phyloP scores from a whole-genome alignment of 2,797 vertebrate genomes.

The Anguilla megastoma region DNA sequence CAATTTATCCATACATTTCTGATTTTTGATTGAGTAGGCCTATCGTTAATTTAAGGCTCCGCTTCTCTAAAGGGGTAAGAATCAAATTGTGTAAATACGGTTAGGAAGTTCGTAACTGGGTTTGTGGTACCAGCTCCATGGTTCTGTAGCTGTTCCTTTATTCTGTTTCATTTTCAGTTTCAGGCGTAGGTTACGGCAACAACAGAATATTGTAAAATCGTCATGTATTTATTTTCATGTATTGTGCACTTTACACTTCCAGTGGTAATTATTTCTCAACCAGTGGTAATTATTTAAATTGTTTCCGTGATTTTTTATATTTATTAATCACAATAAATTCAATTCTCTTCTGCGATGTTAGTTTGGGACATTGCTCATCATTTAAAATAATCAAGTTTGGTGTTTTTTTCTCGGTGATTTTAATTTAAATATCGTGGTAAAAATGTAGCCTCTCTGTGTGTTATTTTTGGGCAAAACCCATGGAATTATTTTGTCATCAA shows the following conservation, averaged over 20 bases:
- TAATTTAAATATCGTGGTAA: background rate
- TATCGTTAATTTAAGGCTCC: slow-evolving; percentile 49
- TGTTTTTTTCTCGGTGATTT: background rate
- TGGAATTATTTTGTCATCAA: background rate
- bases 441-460: background rate
- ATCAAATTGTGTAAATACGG: slow-evolving; percentile 29
- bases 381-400: background rate
- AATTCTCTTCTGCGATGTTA: background rate
- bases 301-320: background rate
- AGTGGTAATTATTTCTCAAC: background rate
- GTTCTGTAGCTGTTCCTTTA: background rate
- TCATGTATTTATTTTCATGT: background rate
- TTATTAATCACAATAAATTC: background rate
- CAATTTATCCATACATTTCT: slow-evolving; percentile 67
- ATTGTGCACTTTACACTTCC: background rate
- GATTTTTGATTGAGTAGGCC: slow-evolving; percentile 56
- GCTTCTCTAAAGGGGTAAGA: slow-evolving; percentile 69
- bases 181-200: background rate
- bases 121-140: background rate
- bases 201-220: slow-evolving; percentile 17
- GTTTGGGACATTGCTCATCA: background rate
- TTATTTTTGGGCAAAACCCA: background rate
- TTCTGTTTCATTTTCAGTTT: background rate
- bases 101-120: background rate
- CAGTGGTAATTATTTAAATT: background rate